Evolutionary conservation across 2,113 vertebrate species (phyloP).

Genomic region (Xiphophorus couchianus): DNA sequence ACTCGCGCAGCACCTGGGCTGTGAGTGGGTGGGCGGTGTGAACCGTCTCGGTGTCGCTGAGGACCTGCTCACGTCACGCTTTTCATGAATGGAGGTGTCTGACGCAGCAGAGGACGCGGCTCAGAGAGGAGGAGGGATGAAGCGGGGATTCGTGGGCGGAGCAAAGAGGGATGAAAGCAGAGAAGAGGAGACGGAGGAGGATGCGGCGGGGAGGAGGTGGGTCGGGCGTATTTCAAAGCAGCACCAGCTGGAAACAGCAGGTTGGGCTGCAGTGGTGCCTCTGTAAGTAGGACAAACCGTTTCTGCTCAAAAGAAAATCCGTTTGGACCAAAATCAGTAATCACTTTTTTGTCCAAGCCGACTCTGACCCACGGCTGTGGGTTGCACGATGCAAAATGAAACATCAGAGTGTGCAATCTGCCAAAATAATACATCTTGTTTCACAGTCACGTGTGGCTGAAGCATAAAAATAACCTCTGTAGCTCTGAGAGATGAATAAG

Average conservation of each 20-base stretch:
- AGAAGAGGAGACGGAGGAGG: conserved; percentile 4
- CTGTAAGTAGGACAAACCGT: conserved; percentile 70
- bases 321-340: conserved; percentile 52
- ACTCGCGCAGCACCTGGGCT: conserved; percentile 65
- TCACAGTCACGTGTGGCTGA: background rate
- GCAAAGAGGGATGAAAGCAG: conserved; percentile 34
- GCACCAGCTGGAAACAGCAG: conserved; percentile 70
- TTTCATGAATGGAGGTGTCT: conserved; percentile 84
- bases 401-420: background rate
- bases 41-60: conserved; percentile 57
- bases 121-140: conserved; percentile 34
- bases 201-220: background rate
- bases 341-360: conserved; percentile 35
- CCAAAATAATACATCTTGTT: background rate
- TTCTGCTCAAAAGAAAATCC: conserved; percentile 65
- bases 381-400: background rate
- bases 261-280: conserved; percentile 67
- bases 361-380: conserved; percentile 18
- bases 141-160: conserved; percentile 12
- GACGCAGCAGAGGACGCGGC: conserved; percentile 75
- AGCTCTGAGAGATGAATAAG: background rate
- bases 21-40: conserved; percentile 70
- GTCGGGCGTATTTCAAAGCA: conserved; percentile 57
- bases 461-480: background rate
- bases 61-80: conserved; percentile 77